phyloP scores from a whole-genome alignment of 2,888 invertebrate species.

The Caenorhabditis drosophilae region DNA sequence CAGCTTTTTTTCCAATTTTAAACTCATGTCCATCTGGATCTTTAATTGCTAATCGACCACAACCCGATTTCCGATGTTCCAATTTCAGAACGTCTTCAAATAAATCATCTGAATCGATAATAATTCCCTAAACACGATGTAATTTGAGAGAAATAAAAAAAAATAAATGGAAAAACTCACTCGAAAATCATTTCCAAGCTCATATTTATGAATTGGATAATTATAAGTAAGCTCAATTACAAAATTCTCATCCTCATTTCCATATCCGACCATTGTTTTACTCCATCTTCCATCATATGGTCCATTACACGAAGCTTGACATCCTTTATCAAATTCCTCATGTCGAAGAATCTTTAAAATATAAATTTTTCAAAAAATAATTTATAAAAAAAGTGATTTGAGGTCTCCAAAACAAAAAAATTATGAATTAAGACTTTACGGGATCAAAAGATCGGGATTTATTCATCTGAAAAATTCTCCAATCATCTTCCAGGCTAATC shows the following conservation, averaged over 20 bases:
- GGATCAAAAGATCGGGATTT: too few relatives aligned
- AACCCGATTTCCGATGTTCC: constrained; percentile 26
- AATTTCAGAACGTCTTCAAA: constrained; percentile 35
- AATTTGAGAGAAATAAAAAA: neutral
- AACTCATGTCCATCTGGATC: constrained; percentile 94
- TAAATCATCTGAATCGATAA: constrained; percentile 81
- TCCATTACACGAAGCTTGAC: constrained; percentile 97
- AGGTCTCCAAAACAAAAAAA: too few relatives aligned
- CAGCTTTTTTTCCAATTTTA: constrained; percentile 78
- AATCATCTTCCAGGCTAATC: too few relatives aligned
- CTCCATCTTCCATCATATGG: constrained; percentile 97
- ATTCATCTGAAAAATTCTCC: too few relatives aligned
- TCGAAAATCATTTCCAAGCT: constrained; percentile 86
- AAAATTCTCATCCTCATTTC: constrained; percentile 90
- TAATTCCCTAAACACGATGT: constrained; percentile 75
- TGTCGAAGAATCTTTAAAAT: constrained; percentile 75
- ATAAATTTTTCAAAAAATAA: neutral
- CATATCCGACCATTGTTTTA: constrained; percentile 98
- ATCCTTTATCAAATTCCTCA: constrained; percentile 95
- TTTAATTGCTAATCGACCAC: constrained; percentile 72
- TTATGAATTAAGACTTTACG: too few relatives aligned
- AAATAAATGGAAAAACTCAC: constrained; percentile 19
- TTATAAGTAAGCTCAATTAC: constrained; percentile 96
- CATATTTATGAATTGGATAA: constrained; percentile 87
- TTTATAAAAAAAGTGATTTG: too few relatives aligned